phyloP scores from a whole-genome alignment of 2,113 vertebrate species.

The Zapus hudsonius region DNA sequence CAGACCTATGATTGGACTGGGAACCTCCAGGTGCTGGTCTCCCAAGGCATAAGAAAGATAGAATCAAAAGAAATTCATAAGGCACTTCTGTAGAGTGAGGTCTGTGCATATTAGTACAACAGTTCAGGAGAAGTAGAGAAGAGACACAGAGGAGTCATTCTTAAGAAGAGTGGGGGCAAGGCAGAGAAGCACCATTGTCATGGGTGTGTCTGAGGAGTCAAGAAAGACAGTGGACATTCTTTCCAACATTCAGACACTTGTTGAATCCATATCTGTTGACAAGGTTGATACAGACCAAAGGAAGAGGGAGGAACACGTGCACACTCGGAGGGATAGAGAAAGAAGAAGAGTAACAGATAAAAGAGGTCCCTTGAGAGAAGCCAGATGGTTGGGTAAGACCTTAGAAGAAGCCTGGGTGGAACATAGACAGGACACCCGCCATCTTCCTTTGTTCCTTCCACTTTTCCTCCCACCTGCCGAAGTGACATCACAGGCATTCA shows the following conservation, averaged over 20 bases:
- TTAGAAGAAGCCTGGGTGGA: accelerated
- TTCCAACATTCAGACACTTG: background rate
- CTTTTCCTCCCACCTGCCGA: accelerated
- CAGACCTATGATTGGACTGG: background rate
- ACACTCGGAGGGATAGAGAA: accelerated
- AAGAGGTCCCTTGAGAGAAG: background rate
- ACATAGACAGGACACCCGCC: accelerated
- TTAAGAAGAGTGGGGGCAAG: background rate
- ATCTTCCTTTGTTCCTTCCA: accelerated
- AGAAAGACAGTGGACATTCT: background rate
- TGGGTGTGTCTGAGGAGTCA: too few species aligned
- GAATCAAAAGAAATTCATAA: background rate
- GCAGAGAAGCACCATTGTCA: background rate
- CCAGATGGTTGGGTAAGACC: accelerated
- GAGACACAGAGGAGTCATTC: background rate
- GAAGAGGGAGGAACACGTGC: accelerated
- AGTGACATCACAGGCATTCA: too few species aligned
- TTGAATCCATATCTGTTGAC: background rate
- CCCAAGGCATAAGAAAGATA: background rate
- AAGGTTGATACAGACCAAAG: background rate
- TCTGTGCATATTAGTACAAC: background rate
- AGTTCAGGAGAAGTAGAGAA: background rate
- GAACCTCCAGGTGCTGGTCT: background rate
- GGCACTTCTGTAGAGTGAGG: background rate
- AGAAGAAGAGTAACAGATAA: background rate